A percentile compares a stretch with the other conserved stretches of the same genome.
phyloP scores from a whole-genome alignment of 2,797 vertebrate species.

The Aphelocoma californica region DNA sequence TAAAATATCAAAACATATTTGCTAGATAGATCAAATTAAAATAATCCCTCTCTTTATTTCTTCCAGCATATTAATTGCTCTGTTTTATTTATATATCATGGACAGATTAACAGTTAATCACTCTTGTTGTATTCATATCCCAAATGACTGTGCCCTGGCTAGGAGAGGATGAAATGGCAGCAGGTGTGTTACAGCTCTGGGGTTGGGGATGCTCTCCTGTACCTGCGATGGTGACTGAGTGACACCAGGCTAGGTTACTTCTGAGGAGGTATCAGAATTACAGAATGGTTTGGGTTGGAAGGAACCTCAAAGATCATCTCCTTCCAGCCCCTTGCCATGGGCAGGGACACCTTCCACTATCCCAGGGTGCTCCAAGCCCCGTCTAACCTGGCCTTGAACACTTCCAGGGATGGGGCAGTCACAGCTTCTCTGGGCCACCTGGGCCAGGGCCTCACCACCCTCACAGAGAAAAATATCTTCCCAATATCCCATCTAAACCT shows the following conservation, averaged over 20 bases:
- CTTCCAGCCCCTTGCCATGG: background rate
- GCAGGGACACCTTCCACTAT: background rate
- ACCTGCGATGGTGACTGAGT: background rate
- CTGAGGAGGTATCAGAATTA: background rate
- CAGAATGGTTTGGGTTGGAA: background rate
- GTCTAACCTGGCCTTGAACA: background rate
- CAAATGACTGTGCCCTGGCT: rapidly evolving
- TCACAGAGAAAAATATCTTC: rapidly evolving
- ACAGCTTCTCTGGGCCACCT: background rate
- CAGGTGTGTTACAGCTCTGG: background rate
- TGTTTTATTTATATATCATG: background rate
- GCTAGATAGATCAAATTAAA: background rate
- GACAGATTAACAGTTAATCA: background rate
- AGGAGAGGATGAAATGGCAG: background rate
- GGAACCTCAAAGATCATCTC: background rate
- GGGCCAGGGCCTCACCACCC: background rate
- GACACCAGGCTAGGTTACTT: rapidly evolving
- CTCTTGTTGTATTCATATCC: background rate
- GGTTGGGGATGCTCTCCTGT: background rate
- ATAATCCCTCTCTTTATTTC: background rate
- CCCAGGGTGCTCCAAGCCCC: background rate
- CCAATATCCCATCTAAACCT: no score
- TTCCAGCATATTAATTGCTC: background rate
- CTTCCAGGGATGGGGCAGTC: background rate
- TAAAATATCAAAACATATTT: background rate